Percentiles rank a stretch among this genome's conserved stretches.
phyloP scores from a whole-genome alignment of 1,140 invertebrate species.

The Charaxes varanes region DNA sequence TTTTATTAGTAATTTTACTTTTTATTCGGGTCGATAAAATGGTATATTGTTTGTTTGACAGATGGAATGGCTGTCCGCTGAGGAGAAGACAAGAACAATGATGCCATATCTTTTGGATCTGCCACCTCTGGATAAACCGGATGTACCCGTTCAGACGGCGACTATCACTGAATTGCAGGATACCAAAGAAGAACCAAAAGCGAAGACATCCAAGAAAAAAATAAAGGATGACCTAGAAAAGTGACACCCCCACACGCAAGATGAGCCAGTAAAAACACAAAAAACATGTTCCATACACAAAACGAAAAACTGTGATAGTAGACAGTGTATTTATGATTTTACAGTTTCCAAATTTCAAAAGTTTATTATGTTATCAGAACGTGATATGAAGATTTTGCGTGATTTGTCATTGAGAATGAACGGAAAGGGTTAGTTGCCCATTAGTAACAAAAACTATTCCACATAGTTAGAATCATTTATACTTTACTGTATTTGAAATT shows the following conservation, averaged over 20 bases:
- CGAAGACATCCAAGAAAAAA: slow-evolving; percentile 16
- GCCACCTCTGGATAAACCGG: slow-evolving; percentile 37
- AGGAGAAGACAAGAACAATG: slow-evolving; percentile 57
- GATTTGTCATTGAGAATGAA: slow-evolving; percentile 27
- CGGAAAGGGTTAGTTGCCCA: slow-evolving; percentile 1
- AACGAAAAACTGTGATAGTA: slow-evolving; percentile 35
- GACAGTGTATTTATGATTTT: slow-evolving; percentile 30
- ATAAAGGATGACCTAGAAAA: slow-evolving; percentile 39
- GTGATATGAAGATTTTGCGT: slow-evolving; percentile 32
- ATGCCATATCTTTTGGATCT: slow-evolving; percentile 57
- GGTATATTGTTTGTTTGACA: slow-evolving; percentile 24
- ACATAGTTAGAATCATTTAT: too few relatives aligned
- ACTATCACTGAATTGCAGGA: slow-evolving; percentile 22
- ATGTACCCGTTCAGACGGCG: slow-evolving; percentile 11
- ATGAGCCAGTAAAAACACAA: neutral
- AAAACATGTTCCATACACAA: slow-evolving; percentile 11
- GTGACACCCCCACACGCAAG: slow-evolving; percentile 33
- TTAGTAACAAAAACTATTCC: too few relatives aligned
- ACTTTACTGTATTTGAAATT: too few relatives aligned
- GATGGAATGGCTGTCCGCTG: slow-evolving; percentile 61
- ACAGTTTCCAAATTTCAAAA: slow-evolving; percentile 26
- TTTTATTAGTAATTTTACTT: too few relatives aligned
- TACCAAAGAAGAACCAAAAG: slow-evolving; percentile 16
- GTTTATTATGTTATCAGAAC: slow-evolving; percentile 29
- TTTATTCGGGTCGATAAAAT: too few relatives aligned